Evolutionary conservation across 2,888 invertebrate genomes (phyloP).

Genomic region (Anarsia innoxiella): DNA sequence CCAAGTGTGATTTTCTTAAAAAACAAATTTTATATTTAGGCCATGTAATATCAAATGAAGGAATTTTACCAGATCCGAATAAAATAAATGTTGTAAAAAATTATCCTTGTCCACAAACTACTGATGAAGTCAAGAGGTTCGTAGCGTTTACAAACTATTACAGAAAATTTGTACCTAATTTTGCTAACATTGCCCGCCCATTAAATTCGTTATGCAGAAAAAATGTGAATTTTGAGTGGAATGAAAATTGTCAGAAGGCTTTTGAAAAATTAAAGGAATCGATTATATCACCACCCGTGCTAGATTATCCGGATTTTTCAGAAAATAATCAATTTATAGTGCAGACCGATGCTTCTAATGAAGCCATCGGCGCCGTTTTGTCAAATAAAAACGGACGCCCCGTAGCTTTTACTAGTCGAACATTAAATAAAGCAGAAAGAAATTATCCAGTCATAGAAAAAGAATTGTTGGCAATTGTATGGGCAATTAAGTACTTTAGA

Average conservation of each 20-base stretch:
- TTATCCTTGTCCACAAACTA: constrained; percentile 1
- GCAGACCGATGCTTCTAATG: constrained; percentile 12
- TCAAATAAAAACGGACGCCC: constrained; percentile 9
- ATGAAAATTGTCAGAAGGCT: constrained; percentile 8
- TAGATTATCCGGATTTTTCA: constrained; percentile 14
- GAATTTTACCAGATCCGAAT: no score
- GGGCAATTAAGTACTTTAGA: no score
- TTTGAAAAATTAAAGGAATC: constrained; percentile 10
- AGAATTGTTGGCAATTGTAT: no score
- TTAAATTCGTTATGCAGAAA: constrained; percentile 17
- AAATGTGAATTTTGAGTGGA: constrained; percentile 12
- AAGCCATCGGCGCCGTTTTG: constrained; percentile 12
- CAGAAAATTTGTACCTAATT: constrained; percentile 13
- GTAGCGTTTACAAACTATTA: no score
- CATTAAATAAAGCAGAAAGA: no score
- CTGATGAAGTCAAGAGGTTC: constrained; percentile 4
- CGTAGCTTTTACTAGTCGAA: constrained; percentile 18
- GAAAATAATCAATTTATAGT: constrained; percentile 12
- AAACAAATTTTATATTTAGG: constrained; percentile 6
- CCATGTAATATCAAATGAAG: constrained; percentile 5
- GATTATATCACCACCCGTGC: constrained; percentile 8
- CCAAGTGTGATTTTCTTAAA: constrained; percentile 9
- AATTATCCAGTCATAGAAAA: no score
- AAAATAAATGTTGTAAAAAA: constrained; percentile 1
- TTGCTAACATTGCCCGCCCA: constrained; percentile 14